Conservation (phyloP, 2,888 invertebrate species). For the Eristalis pertinax region DNA sequence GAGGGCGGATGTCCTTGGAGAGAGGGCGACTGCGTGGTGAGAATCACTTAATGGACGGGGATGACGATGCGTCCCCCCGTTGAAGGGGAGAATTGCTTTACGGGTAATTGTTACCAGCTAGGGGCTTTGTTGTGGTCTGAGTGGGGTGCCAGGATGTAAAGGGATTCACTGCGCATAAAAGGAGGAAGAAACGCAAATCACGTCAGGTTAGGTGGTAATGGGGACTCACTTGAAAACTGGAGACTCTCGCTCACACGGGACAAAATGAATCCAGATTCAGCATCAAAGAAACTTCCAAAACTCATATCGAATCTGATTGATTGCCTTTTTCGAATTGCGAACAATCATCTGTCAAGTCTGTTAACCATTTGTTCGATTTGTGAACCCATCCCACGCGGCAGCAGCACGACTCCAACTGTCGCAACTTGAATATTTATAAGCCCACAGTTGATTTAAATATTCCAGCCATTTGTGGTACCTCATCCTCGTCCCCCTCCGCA, state of each 20-base stretch:
- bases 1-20: not conserved
- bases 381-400: not conserved
- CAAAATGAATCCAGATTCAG: too few species aligned
- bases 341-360: not conserved
- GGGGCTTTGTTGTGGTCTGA: not conserved
- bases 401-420: slow-evolving; percentile 15
- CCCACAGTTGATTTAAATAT: slow-evolving; percentile 67
- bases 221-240: too few species aligned
- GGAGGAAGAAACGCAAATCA: not conserved
- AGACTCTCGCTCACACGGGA: too few species aligned
- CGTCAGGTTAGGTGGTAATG: too few species aligned
- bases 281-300: not conserved
- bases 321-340: not conserved
- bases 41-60: not conserved
- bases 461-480: slow-evolving; percentile 64
- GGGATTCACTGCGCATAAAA: not conserved
- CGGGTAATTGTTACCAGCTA: not conserved
- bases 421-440: slow-evolving; percentile 68
- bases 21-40: not conserved
- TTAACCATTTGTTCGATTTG: not conserved
- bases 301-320: not conserved
- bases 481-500: not conserved
- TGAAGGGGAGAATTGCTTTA: not conserved
- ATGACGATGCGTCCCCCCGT: not conserved
- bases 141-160: not conserved